Evolutionary conservation across 2,888 invertebrate genomes (phyloP).

Genomic region (Catocala nupta): DNA sequence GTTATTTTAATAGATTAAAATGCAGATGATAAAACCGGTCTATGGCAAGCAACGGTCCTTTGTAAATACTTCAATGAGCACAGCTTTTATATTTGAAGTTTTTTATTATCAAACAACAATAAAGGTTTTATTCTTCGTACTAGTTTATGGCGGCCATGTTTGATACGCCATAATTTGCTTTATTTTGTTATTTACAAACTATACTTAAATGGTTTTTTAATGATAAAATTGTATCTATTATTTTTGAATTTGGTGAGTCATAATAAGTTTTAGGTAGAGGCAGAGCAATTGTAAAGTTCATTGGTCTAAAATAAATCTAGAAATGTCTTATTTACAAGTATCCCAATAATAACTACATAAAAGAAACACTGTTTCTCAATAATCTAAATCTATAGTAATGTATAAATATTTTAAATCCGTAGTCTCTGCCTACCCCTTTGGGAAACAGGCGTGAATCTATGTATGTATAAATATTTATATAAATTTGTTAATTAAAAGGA

Average conservation of each 20-base stretch:
- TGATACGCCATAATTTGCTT: conserved; percentile 46
- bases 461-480: too few species aligned
- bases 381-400: too few species aligned
- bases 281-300: too few species aligned
- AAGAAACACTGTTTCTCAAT: too few species aligned
- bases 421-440: too few species aligned
- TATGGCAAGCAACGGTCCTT: conserved; percentile 55
- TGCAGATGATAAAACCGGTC: conserved; percentile 57
- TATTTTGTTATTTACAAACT: conserved; percentile 20
- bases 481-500: background rate
- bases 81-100: conserved; percentile 71
- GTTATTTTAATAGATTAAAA: conserved; percentile 55
- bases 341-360: too few species aligned
- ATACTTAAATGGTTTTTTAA: background rate
- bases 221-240: conserved; percentile 1
- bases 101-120: conserved; percentile 69
- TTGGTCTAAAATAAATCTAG: too few species aligned
- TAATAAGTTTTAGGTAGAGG: too few species aligned
- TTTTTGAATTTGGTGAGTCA: too few species aligned
- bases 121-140: conserved; percentile 60
- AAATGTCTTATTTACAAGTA: too few species aligned
- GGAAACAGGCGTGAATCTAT: too few species aligned
- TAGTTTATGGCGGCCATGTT: conserved; percentile 62
- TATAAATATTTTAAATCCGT: too few species aligned
- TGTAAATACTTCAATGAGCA: conserved; percentile 67